A percentile compares a stretch with the other conserved stretches of the same genome.
Evolutionary conservation across 2,888 invertebrate genomes (phyloP).

Genomic region (Spodoptera picta): DNA sequence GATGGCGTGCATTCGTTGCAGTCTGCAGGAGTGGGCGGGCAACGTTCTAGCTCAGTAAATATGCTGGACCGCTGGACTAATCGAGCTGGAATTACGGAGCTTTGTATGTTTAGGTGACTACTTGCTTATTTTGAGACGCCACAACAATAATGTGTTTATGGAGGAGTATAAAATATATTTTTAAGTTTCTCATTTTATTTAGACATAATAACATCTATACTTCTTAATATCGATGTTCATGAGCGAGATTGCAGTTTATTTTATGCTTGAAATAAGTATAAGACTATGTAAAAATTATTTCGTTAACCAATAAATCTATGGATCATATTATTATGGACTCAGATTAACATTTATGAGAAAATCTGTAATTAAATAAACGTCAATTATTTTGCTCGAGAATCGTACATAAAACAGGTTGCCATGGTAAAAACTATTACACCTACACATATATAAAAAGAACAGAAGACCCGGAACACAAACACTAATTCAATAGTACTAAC

Average conservation of each 20-base stretch:
- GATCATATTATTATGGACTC: too few species aligned
- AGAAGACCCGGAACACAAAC: constrained; percentile 40
- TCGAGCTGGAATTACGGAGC: constrained; percentile 49
- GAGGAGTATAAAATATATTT: too few species aligned
- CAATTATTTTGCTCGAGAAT: constrained; percentile 39
- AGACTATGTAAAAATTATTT: too few species aligned
- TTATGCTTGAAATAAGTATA: too few species aligned
- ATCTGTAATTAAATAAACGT: neutral
- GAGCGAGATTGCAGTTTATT: too few species aligned
- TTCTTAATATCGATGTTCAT: too few species aligned
- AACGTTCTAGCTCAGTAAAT: constrained; percentile 56
- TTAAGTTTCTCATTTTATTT: too few species aligned
- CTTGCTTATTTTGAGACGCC: constrained; percentile 6
- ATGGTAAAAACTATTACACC: constrained; percentile 41
- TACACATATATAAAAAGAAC: constrained; percentile 33
- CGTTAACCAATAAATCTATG: too few species aligned
- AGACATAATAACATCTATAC: too few species aligned
- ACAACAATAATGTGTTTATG: too few species aligned
- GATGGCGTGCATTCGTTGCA: constrained; percentile 79
- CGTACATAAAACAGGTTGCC: constrained; percentile 31
- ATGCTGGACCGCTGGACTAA: constrained; percentile 57
- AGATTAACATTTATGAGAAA: too few species aligned
- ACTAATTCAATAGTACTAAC: constrained; percentile 44
- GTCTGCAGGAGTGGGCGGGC: constrained; percentile 73
- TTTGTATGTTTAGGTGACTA: constrained; percentile 10